phyloP scores from a whole-genome alignment of 2,113 vertebrate genomes.

The Serinus canaria region DNA sequence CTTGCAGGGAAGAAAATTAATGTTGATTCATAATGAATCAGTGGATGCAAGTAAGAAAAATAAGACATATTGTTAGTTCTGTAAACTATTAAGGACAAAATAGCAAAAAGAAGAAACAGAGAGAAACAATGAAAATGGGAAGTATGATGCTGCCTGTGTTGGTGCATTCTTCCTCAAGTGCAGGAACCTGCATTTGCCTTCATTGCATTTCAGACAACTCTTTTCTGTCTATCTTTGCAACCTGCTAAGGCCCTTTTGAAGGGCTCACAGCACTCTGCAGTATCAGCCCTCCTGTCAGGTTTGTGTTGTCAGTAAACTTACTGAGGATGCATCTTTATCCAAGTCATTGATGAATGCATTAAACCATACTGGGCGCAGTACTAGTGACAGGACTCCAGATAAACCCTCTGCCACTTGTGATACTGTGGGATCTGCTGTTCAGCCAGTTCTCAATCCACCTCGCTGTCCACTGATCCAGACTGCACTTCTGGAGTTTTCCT shows the following conservation, averaged over 20 bases:
- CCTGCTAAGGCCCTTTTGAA: neutral
- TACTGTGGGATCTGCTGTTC: neutral
- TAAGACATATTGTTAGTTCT: neutral
- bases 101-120: neutral
- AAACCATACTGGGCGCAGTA: neutral
- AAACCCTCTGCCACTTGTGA: neutral
- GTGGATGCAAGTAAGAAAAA: neutral
- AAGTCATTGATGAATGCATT: too few relatives aligned
- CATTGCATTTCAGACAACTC: neutral
- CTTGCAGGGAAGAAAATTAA: neutral
- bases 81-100: neutral
- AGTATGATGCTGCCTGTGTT: neutral
- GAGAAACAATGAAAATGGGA: neutral
- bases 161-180: neutral
- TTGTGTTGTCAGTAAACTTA: neutral
- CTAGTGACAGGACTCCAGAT: neutral
- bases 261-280: neutral
- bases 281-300: neutral
- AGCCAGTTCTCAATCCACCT: neutral
- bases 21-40: neutral
- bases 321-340: neutral
- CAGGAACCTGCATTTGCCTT: neutral
- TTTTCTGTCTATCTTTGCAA: neutral
- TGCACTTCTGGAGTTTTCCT: fast-evolving
- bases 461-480: neutral